Evolutionary conservation across 2,797 vertebrate species (phyloP), one percentile per base, ranked within the genome.

Genomic region (Gouania willdenowi): DNA sequence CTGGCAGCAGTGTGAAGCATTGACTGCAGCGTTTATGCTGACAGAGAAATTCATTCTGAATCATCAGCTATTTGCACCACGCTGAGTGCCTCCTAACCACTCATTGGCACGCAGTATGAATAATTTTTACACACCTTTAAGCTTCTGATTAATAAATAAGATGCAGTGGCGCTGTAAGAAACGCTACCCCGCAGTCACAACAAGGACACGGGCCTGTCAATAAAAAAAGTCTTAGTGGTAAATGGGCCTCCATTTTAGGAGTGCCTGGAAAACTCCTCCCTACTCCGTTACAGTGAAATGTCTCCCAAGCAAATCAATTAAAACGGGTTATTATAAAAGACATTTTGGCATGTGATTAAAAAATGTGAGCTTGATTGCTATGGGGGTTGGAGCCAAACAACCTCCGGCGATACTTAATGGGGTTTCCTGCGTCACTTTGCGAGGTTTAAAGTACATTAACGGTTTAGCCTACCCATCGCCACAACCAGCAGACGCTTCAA

Each of bases 281-380:
- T 17, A 25, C 56, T 61, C 32, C 27, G 54, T 51, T 46, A 26
- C 34, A 52, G 54, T 24, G 39, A 81, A 77, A 83, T 35, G 69
- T 65, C 82, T 85, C 77, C 74, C 79, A 65, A 78, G 71, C 75
- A 79, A 81, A 81, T 86, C 78, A 72, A 74, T 81, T 85, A 76
- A 83, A 87, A 79, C 58, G 57, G 49, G 75, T 71, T 79, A 78
- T 73, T 77, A 82, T 79, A 77, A 81, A 71, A 86, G 70, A 82
- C 75, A 72, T 73, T 80, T 81, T 83, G 82, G 82, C 74, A 73
- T 65, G 80, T 75, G 76, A 81, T 83, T 73, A 81, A 82, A 77
- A 77, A 87, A 80, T 43, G 59, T 71, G 59, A 78, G 74, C 67
- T 75, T 89, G 85, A 88, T 88, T 88, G 84, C 79, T 77, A 47